A percentile compares a stretch with the other conserved stretches of the same genome.
phyloP scores from a whole-genome alignment of 2,888 invertebrate genomes.

The Meliscaeva auricollis region DNA sequence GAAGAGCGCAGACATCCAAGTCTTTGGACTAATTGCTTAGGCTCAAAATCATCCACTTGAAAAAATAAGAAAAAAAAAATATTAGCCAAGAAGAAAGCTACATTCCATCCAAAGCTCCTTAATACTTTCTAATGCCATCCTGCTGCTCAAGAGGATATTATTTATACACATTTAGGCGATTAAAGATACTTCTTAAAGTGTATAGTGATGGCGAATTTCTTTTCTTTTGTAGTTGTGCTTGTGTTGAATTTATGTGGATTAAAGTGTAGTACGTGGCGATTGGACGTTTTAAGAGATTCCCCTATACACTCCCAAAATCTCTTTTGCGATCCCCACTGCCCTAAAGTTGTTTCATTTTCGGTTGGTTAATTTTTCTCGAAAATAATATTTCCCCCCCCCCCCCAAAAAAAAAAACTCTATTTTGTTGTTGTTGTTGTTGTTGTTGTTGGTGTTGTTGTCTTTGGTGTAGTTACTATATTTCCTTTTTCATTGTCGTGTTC shows the following conservation, averaged over 20 bases:
- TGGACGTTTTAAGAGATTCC: slow-evolving; percentile 44
- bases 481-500: slow-evolving; percentile 63
- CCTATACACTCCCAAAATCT: background rate
- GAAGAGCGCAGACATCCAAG: too few species aligned
- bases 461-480: slow-evolving; percentile 28
- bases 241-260: slow-evolving; percentile 58
- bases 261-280: slow-evolving; percentile 61
- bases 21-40: too few species aligned
- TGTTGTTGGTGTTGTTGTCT: slow-evolving; percentile 33
- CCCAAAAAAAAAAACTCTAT: slow-evolving; percentile 27
- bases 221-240: slow-evolving; percentile 18
- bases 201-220: background rate
- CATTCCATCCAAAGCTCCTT: background rate
- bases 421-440: slow-evolving; percentile 30
- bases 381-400: slow-evolving; percentile 58
- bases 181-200: slow-evolving; percentile 27
- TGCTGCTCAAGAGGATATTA: slow-evolving; percentile 11
- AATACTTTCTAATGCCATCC: slow-evolving; percentile 42
- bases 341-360: slow-evolving; percentile 62
- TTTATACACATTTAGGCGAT: slow-evolving; percentile 14
- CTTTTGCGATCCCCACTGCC: background rate
- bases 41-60: too few species aligned
- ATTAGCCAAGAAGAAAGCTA: too few species aligned
- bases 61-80: too few species aligned
- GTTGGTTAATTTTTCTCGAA: slow-evolving; percentile 73